Conservation (phyloP, 2,797 vertebrate species). For the Macropus fuliginosus region DNA sequence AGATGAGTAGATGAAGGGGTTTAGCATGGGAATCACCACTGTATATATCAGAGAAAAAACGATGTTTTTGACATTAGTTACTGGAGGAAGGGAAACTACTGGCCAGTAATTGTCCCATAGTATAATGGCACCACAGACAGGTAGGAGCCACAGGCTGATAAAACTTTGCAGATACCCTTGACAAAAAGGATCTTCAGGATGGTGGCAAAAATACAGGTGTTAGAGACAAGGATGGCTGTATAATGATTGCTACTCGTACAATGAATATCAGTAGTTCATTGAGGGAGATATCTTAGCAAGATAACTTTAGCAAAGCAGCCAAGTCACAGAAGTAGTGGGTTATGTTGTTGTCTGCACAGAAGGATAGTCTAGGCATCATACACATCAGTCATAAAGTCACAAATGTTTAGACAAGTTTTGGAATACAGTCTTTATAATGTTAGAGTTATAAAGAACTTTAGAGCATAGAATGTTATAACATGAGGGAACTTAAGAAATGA, state of each 20-base stretch:
- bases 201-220: constrained; percentile 55
- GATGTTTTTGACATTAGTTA: constrained; percentile 50
- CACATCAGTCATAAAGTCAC: neutral
- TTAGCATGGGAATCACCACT: constrained; percentile 62
- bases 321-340: constrained; percentile 74
- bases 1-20: constrained; percentile 48
- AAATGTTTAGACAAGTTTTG: neutral
- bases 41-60: constrained; percentile 63
- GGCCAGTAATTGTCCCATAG: constrained; percentile 69
- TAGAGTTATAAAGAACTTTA: neutral
- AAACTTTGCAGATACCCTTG: constrained; percentile 69
- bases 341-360: constrained; percentile 61
- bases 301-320: constrained; percentile 56
- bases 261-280: constrained; percentile 65
- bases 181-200: constrained; percentile 65
- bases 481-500: neutral
- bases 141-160: constrained; percentile 74
- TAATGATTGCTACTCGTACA: constrained; percentile 44
- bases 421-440: neutral
- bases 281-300: constrained; percentile 59
- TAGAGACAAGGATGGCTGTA: constrained; percentile 66
- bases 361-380: constrained; percentile 23
- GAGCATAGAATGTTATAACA: neutral
- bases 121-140: constrained; percentile 72
- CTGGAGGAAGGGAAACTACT: constrained; percentile 40